These are phyloP conservation scores for Synergus umbraculus DNA, from an alignment of 2,888 invertebrate species.

Conservation along the genomic window DNA sequence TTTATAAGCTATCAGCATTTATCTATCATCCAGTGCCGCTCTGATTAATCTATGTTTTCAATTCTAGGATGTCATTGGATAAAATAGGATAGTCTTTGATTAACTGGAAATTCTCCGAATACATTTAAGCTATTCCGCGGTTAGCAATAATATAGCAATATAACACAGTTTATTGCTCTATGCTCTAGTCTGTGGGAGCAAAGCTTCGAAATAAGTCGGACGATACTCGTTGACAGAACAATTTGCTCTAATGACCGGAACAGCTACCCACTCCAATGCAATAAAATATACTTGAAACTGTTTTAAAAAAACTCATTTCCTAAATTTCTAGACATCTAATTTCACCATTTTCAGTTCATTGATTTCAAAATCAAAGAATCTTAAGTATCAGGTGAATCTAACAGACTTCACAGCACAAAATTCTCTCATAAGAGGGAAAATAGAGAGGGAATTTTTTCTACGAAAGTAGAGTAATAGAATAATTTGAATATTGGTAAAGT, in stretches of 20 bases:
- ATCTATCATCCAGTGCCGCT: too few species aligned
- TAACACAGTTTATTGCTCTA: not conserved
- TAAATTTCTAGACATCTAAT: not conserved
- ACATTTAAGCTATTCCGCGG: not conserved
- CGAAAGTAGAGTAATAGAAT: too few species aligned
- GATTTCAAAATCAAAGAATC: not conserved
- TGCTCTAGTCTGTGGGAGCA: not conserved
- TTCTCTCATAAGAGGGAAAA: too few species aligned
- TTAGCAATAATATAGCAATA: constrained; percentile 1
- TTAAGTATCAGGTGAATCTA: not conserved
- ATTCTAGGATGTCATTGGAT: too few species aligned
- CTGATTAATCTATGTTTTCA: too few species aligned
- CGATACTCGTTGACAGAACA: constrained; percentile 56
- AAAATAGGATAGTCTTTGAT: not conserved
- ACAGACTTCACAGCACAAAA: not conserved
- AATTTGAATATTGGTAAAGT: too few species aligned
- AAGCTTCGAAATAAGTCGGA: constrained; percentile 45
- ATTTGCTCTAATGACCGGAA: constrained; percentile 57
- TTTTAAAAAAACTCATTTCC: not conserved
- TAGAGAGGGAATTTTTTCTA: too few species aligned
- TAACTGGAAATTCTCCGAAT: not conserved
- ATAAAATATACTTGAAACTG: not conserved
- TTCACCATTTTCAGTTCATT: not conserved
- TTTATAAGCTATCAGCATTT: too few species aligned
- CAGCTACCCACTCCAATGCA: constrained; percentile 42